A percentile compares a stretch with the other conserved stretches of the same genome.
Conservation (phyloP, 53 echinoderm and acorn worm genomes). For the Arbacia lixula region DNA sequence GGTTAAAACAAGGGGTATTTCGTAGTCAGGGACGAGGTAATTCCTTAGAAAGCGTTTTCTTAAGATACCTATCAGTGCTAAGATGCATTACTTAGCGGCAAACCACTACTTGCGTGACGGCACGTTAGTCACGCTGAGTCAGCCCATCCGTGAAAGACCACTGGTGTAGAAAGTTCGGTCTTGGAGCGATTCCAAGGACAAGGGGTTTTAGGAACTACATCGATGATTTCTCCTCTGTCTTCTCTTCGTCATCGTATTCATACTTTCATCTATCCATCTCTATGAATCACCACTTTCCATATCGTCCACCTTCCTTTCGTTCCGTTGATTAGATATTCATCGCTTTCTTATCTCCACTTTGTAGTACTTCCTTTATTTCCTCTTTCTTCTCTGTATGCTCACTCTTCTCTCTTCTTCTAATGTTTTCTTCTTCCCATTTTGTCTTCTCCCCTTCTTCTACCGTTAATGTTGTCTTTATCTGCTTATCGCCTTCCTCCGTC, state of each 20-base stretch:
- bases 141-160: neutral
- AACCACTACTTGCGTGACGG: neutral
- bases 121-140: slow-evolving; percentile 6
- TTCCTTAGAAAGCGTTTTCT: slow-evolving; percentile 25
- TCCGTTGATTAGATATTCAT: no score
- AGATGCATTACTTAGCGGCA: neutral
- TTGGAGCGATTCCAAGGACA: slow-evolving; percentile 11
- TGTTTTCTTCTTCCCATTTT: no score
- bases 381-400: no score
- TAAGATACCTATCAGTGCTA: neutral
- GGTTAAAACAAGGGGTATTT: neutral
- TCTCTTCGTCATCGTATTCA: neutral
- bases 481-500: no score
- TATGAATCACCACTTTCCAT: neutral
- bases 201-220: neutral
- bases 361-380: no score
- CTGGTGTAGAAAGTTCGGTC: slow-evolving; percentile 16
- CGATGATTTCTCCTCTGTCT: neutral
- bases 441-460: no score
- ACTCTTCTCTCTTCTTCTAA: no score
- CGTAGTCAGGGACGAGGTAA: no score
- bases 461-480: no score
- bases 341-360: no score
- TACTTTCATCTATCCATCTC: neutral
- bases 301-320: no score